Conservation (phyloP, 2,888 invertebrate genomes). For the Hermaeophaga mercurialis region DNA sequence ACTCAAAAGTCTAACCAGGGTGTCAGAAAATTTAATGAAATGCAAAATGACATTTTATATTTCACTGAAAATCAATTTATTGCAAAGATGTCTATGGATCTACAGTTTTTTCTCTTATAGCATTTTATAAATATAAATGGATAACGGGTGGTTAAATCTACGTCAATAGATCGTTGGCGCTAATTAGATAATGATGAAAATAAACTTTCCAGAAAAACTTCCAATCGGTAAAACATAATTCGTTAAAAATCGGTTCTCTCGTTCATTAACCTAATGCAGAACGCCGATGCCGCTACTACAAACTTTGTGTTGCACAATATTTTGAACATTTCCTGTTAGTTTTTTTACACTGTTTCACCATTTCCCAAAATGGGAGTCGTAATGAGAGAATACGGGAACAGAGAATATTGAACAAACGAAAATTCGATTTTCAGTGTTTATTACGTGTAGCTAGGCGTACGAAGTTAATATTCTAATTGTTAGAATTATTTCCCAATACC, state of each 20-base stretch:
- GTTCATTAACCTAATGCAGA: conserved; percentile 14
- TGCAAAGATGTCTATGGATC: too few species aligned
- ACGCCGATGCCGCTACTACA: neutral
- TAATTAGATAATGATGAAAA: conserved; percentile 27
- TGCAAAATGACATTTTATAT: too few species aligned
- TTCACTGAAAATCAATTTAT: too few species aligned
- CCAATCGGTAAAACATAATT: conserved; percentile 15
- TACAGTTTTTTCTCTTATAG: too few species aligned
- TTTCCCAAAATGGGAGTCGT: neutral
- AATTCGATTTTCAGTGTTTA: too few species aligned
- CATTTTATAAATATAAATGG: too few species aligned
- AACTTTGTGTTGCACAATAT: conserved; percentile 9
- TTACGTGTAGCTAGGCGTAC: too few species aligned
- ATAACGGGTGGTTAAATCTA: too few species aligned
- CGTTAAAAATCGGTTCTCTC: conserved; percentile 2
- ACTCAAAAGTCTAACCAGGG: too few species aligned
- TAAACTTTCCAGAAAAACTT: conserved; percentile 28
- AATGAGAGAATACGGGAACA: neutral
- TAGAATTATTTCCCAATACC: too few species aligned
- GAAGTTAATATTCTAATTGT: too few species aligned
- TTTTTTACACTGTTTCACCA: neutral
- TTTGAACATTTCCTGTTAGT: neutral
- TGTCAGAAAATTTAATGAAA: too few species aligned
- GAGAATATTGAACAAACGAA: neutral
- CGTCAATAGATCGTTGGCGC: conserved; percentile 3